Evolutionary conservation across 2,888 invertebrate genomes (phyloP).

Genomic region (Apomyelois bistriatella): DNA sequence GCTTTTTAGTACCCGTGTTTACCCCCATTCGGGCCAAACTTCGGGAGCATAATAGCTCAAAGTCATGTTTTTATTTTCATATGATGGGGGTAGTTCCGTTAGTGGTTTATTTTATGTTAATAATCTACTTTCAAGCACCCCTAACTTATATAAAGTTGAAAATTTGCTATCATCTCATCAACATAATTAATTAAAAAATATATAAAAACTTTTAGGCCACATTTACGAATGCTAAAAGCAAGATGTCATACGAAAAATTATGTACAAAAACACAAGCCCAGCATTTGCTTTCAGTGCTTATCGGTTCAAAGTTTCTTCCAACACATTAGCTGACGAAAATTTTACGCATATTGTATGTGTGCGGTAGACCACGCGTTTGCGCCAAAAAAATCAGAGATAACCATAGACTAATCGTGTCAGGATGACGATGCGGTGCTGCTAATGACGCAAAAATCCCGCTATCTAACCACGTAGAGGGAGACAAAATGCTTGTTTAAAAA

Average conservation of each 20-base stretch:
- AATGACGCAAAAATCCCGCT: constrained; percentile 72
- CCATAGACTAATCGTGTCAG: constrained; percentile 74
- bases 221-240: too few relatives aligned
- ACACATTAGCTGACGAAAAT: constrained; percentile 69
- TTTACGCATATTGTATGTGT: constrained; percentile 72
- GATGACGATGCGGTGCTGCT: constrained; percentile 64
- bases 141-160: background rate
- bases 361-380: constrained; percentile 58
- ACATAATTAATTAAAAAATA: too few relatives aligned
- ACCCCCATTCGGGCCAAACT: constrained; percentile 43
- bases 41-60: constrained; percentile 17
- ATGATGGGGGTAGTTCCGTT: constrained; percentile 6
- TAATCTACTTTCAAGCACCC: background rate
- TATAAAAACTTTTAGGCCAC: too few relatives aligned
- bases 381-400: constrained; percentile 64
- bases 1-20: constrained; percentile 76
- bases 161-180: too few relatives aligned
- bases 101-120: background rate
- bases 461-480: constrained; percentile 53
- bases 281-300: constrained; percentile 64
- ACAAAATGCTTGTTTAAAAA: constrained; percentile 59
- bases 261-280: constrained; percentile 42
- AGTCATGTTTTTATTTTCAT: constrained; percentile 17
- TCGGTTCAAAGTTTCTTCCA: constrained; percentile 64
- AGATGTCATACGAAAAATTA: constrained; percentile 25